Evolutionary conservation across 2,113 vertebrate genomes (phyloP), one percentile per base, ranked within the genome.

Genomic region (Notothenia rossii): DNA sequence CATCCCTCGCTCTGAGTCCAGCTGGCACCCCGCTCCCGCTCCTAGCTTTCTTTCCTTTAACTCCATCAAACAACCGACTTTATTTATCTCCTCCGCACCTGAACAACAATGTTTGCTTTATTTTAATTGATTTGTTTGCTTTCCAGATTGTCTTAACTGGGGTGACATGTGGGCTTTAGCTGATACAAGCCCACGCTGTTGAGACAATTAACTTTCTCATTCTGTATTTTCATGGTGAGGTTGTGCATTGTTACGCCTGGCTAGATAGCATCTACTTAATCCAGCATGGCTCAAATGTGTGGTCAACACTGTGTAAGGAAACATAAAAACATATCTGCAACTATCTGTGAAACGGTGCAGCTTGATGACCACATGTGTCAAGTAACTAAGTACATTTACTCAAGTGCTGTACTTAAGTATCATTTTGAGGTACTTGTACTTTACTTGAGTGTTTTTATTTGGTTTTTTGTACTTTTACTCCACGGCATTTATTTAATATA

Each of bases 71-170:
- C 51, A 65, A 55, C 58, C 50, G 72, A 71, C 22, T 81, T 86
- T 63, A 69, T 85, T 80, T 79, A 63, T 79, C 63, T 80, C 62
- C 75, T 53, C 59, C 65, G 72, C 71, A 78, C 71, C 61, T 81
- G 56, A 22, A 22, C 40, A 74, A 45, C 25, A 69, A 12, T 63
- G 20, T 81, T 75, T 72, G 77, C 46, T 84, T 79, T 50, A 76
- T 83, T 86, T 87, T 77, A 86, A 80, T 86, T 77, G 75, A 79
- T 86, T 83, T 82, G 77, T 81, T 81, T 87, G 62, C 77, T 89
- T 55, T 69, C 66, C 29, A 75, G 63, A 89, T 72, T 48, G 55
- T 67, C 74, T 83, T 68, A 72, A 86, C 72, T 49, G 63, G 72
- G 86, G 77, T 86, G 75, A 87, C 86, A 83, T 85, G 87, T 5